Conservation (phyloP, 2,113 vertebrate species). For the Myrmophylax atrothorax region DNA sequence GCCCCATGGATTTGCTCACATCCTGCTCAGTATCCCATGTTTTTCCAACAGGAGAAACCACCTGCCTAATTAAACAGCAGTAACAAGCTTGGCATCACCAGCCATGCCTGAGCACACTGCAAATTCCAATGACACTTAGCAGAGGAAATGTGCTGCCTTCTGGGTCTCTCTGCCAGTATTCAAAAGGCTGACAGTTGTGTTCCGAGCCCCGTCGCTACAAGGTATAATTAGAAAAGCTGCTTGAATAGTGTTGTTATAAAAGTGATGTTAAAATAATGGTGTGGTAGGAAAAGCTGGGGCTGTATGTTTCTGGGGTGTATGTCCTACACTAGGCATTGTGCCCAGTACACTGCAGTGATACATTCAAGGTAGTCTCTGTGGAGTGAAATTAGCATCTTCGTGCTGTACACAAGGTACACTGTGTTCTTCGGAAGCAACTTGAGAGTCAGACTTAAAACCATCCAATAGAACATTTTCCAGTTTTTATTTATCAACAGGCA, state of each 20-base stretch:
- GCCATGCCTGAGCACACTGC: not conserved
- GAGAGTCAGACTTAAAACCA: constrained; percentile 3
- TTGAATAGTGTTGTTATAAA: not conserved
- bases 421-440: constrained; percentile 10
- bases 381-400: constrained; percentile 50
- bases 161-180: not conserved
- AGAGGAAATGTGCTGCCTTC: not conserved
- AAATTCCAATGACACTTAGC: not conserved
- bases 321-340: not conserved
- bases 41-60: constrained; percentile 16
- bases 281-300: constrained; percentile 12
- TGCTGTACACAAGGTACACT: constrained; percentile 23
- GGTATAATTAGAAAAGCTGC: constrained; percentile 32
- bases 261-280: constrained; percentile 31
- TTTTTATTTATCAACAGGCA: constrained; percentile 52
- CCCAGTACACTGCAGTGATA: not conserved
- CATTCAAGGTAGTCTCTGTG: not conserved
- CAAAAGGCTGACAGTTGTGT: constrained; percentile 18
- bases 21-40: not conserved
- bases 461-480: not conserved
- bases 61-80: constrained; percentile 30
- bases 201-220: not conserved
- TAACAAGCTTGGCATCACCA: not conserved
- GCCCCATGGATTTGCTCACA: not conserved
- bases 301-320: not conserved